Conservation (phyloP, 1,140 invertebrate species). For the Drosophila lowei region DNA sequence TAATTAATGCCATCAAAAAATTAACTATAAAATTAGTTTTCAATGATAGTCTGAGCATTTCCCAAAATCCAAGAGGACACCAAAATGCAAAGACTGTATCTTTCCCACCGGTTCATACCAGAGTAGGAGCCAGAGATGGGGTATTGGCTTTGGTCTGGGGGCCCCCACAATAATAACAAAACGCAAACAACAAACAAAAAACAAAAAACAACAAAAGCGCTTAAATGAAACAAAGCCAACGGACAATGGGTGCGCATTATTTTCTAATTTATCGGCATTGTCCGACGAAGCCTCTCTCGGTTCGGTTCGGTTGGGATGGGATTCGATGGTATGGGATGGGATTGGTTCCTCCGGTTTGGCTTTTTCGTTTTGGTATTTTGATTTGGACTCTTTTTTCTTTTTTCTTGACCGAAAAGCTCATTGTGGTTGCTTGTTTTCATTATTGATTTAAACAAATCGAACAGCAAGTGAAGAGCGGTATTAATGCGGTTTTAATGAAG, state of each 20-base stretch:
- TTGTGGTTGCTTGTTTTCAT: slow-evolving; percentile 69
- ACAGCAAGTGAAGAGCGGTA: slow-evolving; percentile 74
- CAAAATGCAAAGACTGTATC: not conserved
- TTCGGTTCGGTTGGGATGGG: slow-evolving; percentile 27
- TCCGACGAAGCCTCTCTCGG: slow-evolving; percentile 51
- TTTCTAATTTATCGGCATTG: slow-evolving; percentile 82
- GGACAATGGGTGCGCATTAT: slow-evolving; percentile 80
- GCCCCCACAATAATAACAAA: slow-evolving; percentile 48
- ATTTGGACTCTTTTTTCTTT: slow-evolving; percentile 46
- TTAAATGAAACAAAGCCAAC: slow-evolving; percentile 79
- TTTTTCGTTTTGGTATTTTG: slow-evolving; percentile 41
- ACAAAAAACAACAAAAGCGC: slow-evolving; percentile 76
- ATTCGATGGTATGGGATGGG: slow-evolving; percentile 29
- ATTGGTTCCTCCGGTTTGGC: slow-evolving; percentile 40
- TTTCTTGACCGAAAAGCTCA: slow-evolving; percentile 38
- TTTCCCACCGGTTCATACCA: slow-evolving; percentile 34
- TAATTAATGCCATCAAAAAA: no score
- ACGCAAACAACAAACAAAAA: slow-evolving; percentile 35
- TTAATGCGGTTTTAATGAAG: slow-evolving; percentile 81
- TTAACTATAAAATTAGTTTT: no score
- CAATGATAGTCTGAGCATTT: no score
- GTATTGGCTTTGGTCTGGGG: not conserved
- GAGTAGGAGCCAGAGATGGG: slow-evolving; percentile 22
- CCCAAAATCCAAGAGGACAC: slow-evolving; percentile 9
- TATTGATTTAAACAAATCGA: slow-evolving; percentile 81